Evolutionary conservation across 2,797 vertebrate species (phyloP).

Genomic region (Epinephelus awoara): DNA sequence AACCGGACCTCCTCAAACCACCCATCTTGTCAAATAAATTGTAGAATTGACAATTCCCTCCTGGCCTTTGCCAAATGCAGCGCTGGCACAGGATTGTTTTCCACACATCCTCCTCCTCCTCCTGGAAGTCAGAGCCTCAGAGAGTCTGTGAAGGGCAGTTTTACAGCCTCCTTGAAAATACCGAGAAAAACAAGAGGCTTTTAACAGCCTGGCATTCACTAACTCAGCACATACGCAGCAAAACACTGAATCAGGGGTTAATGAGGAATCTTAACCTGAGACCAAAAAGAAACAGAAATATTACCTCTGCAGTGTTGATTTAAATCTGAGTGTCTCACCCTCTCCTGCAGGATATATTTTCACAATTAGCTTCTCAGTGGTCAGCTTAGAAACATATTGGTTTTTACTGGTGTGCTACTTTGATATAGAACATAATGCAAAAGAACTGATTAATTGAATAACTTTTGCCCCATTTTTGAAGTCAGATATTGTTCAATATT

Average conservation of each 20-base stretch:
- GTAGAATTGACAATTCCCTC: slow-evolving; percentile 17
- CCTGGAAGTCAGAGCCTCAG: background rate
- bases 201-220: background rate
- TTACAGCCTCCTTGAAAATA: slow-evolving; percentile 31
- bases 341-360: slow-evolving; percentile 7
- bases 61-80: slow-evolving; percentile 27
- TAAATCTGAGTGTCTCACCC: slow-evolving; percentile 1
- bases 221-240: background rate
- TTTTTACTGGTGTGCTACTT: background rate
- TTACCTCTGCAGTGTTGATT: background rate
- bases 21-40: slow-evolving; percentile 43
- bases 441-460: too few species aligned
- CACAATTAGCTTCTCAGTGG: background rate
- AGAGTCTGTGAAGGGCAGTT: slow-evolving; percentile 21
- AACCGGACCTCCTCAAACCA: slow-evolving; percentile 16
- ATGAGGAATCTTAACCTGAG: slow-evolving; percentile 24
- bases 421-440: background rate
- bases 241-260: slow-evolving; percentile 20
- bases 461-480: too few species aligned
- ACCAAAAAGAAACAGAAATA: background rate
- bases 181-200: slow-evolving; percentile 14
- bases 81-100: slow-evolving; percentile 17
- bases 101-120: background rate
- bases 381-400: background rate
- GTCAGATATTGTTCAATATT: too few species aligned